Evolutionary conservation across 2,113 vertebrate species (phyloP), one percentile per base, ranked within the genome.

Genomic region (pig (Sus scrofa)): DNA sequence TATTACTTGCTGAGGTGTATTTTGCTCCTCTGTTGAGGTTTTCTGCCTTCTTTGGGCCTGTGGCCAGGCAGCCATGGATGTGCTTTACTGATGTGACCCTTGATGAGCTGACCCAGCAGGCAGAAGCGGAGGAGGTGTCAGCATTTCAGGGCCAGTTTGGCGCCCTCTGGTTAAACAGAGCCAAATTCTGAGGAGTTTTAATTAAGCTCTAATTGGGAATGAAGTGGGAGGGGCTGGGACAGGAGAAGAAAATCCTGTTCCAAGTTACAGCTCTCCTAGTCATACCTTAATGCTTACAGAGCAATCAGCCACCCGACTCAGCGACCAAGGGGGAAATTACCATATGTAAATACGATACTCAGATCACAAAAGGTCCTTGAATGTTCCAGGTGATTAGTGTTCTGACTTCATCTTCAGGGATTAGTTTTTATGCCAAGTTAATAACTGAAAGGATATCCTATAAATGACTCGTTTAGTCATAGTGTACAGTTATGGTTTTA

Each of bases 371-470:
- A 96, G 70, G 97, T 93, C 95, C 91, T 97, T 70, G 81, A 92
- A 88, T 54, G 65, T 95, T 98, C 86, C 56, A 18, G 95, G 91
- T 90, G 95, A 97, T 98, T 93, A 93, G 58, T 24, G 95, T 95
- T 97, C 91, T n/a, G 86, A 60, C 32, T 87, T 92, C 84, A 88
- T 97, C 97, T 95, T 93, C 84, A 96, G 92, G 96, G 95, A 96
- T 96, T 90, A 97, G 92, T 96, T 91, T 95, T 96, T 78, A 94
- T 67, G 92, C 93, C 96, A 98, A 70, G 65, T 96, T 93, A 97
- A 30, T 95, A 97, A 98, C 87, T 10, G 94, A 98, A 88, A 65
- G 92, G 95, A 77, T 16, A 18, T 79, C 94, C 54, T 14, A 24
- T 27, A 71, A 96, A 94, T 86, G 87, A 97, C 89, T 96, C 94